These are phyloP conservation scores for Dicyrtomina minuta DNA, from an alignment of 2,888 invertebrate genomes.

Conservation along the genomic window DNA sequence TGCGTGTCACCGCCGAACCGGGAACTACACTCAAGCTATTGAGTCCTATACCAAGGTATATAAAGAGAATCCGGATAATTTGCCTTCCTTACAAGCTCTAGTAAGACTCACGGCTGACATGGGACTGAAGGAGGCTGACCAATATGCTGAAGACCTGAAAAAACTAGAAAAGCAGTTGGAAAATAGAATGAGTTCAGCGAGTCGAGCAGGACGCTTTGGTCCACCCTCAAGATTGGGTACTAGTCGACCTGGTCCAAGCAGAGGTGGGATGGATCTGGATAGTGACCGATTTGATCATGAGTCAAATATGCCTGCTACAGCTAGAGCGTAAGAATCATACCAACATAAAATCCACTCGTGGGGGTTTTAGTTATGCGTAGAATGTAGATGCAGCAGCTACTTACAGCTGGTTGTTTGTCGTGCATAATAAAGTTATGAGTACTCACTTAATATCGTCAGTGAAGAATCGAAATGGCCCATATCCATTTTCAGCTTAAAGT, in stretches of 20 bases:
- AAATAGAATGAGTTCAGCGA: constrained; percentile 47
- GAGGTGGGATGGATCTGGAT: constrained; percentile 16
- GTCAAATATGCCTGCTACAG: background rate
- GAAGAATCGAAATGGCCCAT: no score
- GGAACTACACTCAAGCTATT: constrained; percentile 71
- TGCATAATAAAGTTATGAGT: no score
- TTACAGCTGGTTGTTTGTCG: no score
- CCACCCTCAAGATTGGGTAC: constrained; percentile 39
- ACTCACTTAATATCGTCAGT: no score
- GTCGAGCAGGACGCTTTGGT: constrained; percentile 36
- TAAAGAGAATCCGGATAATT: constrained; percentile 87
- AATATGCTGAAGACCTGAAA: constrained; percentile 80
- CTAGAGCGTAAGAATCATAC: constrained; percentile 8
- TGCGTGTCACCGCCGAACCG: constrained; percentile 77
- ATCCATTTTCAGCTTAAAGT: no score
- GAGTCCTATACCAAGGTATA: constrained; percentile 70
- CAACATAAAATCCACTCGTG: no score
- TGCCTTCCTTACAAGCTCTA: constrained; percentile 84
- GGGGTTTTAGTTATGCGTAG: no score
- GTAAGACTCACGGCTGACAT: constrained; percentile 86
- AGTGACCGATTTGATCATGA: background rate
- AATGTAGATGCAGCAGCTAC: no score
- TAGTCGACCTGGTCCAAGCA: constrained; percentile 30
- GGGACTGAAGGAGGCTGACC: constrained; percentile 83
- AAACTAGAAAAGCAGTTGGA: constrained; percentile 63